These are phyloP conservation scores for Tuberolachnus salignus DNA, from an alignment of 2,888 invertebrate species.

Conservation along the genomic window DNA sequence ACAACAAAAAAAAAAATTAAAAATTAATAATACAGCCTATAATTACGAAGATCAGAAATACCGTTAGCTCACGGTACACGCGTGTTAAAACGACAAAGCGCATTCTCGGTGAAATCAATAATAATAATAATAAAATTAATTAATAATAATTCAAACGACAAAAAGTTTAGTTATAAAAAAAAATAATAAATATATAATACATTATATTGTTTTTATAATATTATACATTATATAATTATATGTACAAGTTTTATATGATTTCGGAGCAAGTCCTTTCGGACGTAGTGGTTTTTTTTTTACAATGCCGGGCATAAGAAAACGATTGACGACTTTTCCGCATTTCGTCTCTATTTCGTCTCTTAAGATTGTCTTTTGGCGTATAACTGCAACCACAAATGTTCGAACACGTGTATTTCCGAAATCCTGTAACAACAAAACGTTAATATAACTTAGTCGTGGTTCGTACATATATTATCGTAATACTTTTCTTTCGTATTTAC, in stretches of 20 bases:
- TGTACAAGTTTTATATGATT: conserved; percentile 62
- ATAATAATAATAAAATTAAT: no score
- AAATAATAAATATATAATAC: neutral
- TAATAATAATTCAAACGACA: no score
- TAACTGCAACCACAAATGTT: conserved; percentile 59
- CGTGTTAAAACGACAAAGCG: no score
- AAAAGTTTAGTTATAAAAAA: neutral
- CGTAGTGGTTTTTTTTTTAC: conserved; percentile 61
- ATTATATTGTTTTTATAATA: no score
- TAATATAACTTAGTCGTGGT: no score
- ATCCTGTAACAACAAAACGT: conserved; percentile 23
- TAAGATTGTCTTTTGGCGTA: conserved; percentile 62
- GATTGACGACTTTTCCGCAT: conserved; percentile 63
- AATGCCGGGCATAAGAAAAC: conserved; percentile 63
- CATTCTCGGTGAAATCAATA: no score
- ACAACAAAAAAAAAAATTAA: no score
- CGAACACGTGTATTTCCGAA: conserved; percentile 40
- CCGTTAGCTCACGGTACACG: no score
- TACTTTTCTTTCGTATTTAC: no score
- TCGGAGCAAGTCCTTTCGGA: conserved; percentile 62
- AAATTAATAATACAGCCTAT: no score
- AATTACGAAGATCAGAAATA: no score
- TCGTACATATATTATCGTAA: no score
- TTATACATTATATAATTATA: neutral
- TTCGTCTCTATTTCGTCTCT: conserved; percentile 63